These are phyloP conservation scores for Callipepla squamata DNA, from an alignment of 2,113 vertebrate genomes.

Conservation along the genomic window DNA sequence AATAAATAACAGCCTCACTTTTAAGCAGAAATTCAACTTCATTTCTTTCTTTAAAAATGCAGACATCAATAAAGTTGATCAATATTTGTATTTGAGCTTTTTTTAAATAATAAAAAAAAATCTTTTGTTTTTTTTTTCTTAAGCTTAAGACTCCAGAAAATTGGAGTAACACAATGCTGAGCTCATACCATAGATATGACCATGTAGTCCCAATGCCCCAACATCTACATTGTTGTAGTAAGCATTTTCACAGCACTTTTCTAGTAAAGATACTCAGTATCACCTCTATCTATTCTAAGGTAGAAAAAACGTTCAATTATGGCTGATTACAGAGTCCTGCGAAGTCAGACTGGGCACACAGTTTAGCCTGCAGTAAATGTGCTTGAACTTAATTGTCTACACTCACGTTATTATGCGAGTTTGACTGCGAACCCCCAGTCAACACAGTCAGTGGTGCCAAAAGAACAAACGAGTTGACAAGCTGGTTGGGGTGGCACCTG, in stretches of 20 bases:
- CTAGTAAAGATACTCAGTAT: not conserved
- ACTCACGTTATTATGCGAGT: accelerated
- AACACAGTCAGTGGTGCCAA: not conserved
- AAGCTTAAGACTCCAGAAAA: not conserved
- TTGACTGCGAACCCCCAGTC: not conserved
- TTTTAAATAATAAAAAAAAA: not conserved
- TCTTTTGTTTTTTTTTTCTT: not conserved
- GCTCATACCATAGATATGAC: not conserved
- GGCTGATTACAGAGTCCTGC: not conserved
- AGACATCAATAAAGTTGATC: not conserved
- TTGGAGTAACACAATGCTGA: not conserved
- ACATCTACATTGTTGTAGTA: not conserved
- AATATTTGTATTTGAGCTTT: not conserved
- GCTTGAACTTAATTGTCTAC: not conserved
- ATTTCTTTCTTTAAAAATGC: not conserved
- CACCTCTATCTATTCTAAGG: not conserved
- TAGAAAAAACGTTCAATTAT: not conserved
- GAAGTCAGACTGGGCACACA: not conserved
- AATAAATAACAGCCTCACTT: not conserved
- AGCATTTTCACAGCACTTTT: not conserved
- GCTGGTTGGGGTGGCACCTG: not conserved
- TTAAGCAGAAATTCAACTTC: not conserved
- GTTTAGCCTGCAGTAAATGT: not conserved
- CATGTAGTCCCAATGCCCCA: not conserved
- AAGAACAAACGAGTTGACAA: not conserved